Evolutionary conservation across 2,113 vertebrate genomes (phyloP).

Genomic region (Hippocampus barbouri): DNA sequence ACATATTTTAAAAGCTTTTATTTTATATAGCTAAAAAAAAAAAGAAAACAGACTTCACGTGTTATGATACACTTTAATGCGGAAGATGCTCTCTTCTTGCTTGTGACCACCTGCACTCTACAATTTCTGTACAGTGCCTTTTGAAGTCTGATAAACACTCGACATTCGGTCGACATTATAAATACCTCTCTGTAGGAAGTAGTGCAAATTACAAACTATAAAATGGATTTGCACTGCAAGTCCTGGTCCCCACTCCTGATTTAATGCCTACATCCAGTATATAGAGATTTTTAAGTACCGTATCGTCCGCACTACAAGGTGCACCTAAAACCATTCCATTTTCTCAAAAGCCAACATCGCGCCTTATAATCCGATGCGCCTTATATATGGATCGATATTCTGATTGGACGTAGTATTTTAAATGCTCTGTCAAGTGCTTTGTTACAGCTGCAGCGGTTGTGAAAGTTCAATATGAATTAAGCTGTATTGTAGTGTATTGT

Average conservation of each 20-base stretch:
- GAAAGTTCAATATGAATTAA: too few relatives aligned
- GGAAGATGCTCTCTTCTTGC: not conserved
- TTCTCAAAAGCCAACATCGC: too few relatives aligned
- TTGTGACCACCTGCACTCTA: not conserved
- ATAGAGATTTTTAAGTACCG: not conserved
- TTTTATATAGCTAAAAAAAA: not conserved
- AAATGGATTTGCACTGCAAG: not conserved
- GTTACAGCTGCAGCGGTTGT: too few relatives aligned
- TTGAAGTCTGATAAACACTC: too few relatives aligned
- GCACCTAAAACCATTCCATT: too few relatives aligned
- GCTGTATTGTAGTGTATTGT: too few relatives aligned
- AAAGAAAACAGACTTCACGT: too few relatives aligned
- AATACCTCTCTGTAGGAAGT: not conserved
- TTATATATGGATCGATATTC: too few relatives aligned
- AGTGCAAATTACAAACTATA: not conserved
- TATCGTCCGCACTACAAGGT: too few relatives aligned
- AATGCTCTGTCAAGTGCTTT: too few relatives aligned
- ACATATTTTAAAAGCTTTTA: conserved; percentile 4
- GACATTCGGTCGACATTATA: not conserved
- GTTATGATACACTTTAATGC: not conserved
- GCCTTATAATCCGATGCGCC: too few relatives aligned
- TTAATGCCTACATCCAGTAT: not conserved
- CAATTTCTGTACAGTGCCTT: not conserved
- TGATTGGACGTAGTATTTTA: too few relatives aligned
- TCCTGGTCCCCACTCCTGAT: not conserved